These are phyloP conservation scores for Bellardia bayeri DNA, from an alignment of 2,888 invertebrate genomes.

Conservation along the genomic window DNA sequence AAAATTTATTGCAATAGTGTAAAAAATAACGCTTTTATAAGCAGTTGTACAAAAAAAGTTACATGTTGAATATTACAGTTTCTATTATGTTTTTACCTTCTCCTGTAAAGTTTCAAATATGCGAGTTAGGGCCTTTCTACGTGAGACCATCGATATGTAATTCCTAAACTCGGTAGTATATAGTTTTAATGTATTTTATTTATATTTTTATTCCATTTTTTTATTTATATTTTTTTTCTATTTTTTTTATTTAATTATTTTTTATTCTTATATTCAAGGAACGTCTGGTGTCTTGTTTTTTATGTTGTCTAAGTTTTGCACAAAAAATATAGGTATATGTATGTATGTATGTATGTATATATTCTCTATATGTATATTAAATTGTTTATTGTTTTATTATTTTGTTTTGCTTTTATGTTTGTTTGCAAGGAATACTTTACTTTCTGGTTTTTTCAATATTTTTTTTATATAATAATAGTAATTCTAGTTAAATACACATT, in stretches of 20 bases:
- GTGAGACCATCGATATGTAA: no score
- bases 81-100: no score
- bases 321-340: conserved; percentile 57
- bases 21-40: no score
- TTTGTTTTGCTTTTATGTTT: background rate
- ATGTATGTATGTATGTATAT: conserved; percentile 48
- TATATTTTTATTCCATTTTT: background rate
- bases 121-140: no score
- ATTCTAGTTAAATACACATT: conserved; percentile 49
- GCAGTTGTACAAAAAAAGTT: no score
- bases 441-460: conserved; percentile 10
- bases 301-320: conserved; percentile 34
- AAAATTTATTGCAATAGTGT: no score
- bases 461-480: conserved; percentile 15
- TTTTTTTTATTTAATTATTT: conserved; percentile 18
- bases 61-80: no score
- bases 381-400: conserved; percentile 53
- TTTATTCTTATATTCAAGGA: conserved; percentile 64
- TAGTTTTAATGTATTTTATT: conserved; percentile 56
- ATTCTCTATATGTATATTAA: conserved; percentile 4
- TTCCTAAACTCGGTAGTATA: conserved; percentile 63
- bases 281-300: conserved; percentile 64
- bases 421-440: conserved; percentile 63
- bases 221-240: background rate
- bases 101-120: no score